Conservation (phyloP, 1,140 invertebrate genomes). For the Eupristina koningsbergeri region DNA sequence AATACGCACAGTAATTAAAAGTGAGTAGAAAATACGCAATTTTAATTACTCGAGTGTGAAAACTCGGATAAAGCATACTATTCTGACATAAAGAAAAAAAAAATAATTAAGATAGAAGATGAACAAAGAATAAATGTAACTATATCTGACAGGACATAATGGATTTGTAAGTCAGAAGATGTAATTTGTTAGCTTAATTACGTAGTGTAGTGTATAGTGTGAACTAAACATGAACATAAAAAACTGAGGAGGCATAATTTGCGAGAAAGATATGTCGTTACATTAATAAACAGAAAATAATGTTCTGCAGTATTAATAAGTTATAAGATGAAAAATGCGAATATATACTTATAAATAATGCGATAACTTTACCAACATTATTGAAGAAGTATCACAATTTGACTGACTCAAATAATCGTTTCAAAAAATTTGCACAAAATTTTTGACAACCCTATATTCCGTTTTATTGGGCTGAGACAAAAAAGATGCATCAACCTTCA, state of each 20-base stretch:
- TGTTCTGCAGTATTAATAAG: slow-evolving; percentile 72
- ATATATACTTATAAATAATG: slow-evolving; percentile 14
- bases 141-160: slow-evolving; percentile 23
- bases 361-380: slow-evolving; percentile 7
- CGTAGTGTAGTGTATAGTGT: slow-evolving; percentile 45
- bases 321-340: slow-evolving; percentile 59
- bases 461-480: too few relatives aligned
- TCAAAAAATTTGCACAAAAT: background rate
- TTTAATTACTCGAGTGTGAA: background rate
- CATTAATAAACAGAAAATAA: slow-evolving; percentile 43
- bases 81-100: background rate
- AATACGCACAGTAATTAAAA: slow-evolving; percentile 28
- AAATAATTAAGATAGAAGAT: background rate
- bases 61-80: background rate
- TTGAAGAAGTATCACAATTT: slow-evolving; percentile 5
- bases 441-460: background rate
- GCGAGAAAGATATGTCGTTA: slow-evolving; percentile 15
- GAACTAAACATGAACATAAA: slow-evolving; percentile 35
- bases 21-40: slow-evolving; percentile 25
- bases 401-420: slow-evolving; percentile 26
- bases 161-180: slow-evolving; percentile 7
- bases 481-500: background rate
- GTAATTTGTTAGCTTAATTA: slow-evolving; percentile 46
- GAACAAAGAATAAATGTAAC: slow-evolving; percentile 27
- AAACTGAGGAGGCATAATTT: slow-evolving; percentile 56